Percentiles rank a stretch among this genome's conserved stretches.
Evolutionary conservation across 1,140 invertebrate species (phyloP).

Genomic region (Ylistrum balloti): DNA sequence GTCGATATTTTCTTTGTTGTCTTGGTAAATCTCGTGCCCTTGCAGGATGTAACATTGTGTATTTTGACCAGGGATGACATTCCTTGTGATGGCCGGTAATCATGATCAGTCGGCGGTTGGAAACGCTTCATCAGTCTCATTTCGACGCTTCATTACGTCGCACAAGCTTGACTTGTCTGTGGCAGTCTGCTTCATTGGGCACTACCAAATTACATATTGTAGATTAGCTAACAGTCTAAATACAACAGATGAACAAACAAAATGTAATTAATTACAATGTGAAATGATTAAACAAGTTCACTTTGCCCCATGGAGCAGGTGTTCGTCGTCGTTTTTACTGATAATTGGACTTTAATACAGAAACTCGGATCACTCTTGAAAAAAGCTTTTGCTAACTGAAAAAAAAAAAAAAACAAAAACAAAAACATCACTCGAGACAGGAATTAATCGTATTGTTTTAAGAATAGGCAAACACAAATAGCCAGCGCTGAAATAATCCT

Average conservation of each 20-base stretch:
- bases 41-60: no score
- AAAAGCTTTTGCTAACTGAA: not conserved
- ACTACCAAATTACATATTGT: not conserved
- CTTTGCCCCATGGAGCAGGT: not conserved
- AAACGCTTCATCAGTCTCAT: not conserved
- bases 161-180: constrained; percentile 9
- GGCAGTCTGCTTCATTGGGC: not conserved
- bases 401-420: no score
- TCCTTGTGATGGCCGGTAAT: not conserved
- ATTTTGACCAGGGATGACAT: not conserved
- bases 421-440: no score
- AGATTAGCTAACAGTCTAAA: constrained; percentile 1
- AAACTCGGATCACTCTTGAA: no score
- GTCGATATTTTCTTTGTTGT: no score
- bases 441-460: no score
- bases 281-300: constrained; percentile 9
- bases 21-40: no score
- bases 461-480: no score
- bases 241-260: not conserved
- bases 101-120: not conserved
- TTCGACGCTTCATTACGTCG: not conserved
- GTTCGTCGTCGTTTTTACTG: not conserved
- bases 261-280: constrained; percentile 10
- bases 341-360: not conserved
- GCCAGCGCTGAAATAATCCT: no score